Evolutionary conservation across 2,797 vertebrate species (phyloP).

Genomic region (Oreortyx pictus): DNA sequence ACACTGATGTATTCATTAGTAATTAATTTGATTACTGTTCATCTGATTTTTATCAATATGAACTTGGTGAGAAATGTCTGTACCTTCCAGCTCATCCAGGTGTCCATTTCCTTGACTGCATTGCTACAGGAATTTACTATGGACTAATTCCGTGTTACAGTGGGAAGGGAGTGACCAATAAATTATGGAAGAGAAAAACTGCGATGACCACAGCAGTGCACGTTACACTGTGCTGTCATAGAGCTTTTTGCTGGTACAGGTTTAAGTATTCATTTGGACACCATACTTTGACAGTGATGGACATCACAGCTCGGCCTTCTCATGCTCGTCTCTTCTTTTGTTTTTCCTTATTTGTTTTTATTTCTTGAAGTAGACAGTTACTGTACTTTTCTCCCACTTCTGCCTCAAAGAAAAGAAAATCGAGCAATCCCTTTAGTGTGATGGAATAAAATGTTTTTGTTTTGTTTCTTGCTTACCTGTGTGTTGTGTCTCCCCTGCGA

Average conservation of each 20-base stretch:
- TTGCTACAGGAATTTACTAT: background rate
- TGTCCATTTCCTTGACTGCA: background rate
- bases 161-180: background rate
- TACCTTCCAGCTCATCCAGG: background rate
- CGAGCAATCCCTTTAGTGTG: background rate
- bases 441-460: background rate
- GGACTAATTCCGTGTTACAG: background rate
- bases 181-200: background rate
- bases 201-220: background rate
- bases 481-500: background rate
- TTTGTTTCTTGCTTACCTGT: background rate
- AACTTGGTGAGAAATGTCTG: background rate
- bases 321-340: background rate
- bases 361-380: background rate
- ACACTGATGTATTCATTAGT: background rate
- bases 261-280: background rate
- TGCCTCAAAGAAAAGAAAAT: background rate
- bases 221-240: background rate
- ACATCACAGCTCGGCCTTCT: background rate
- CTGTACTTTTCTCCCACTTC: background rate
- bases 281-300: background rate
- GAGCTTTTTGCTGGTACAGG: background rate
- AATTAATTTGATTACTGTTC: conserved; percentile 12
- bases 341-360: background rate
- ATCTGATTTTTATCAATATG: background rate